A percentile compares a stretch with the other conserved stretches of the same genome.
These are phyloP conservation scores for Felis catus DNA, from an alignment of 2,113 vertebrate genomes.

Conservation along the genomic window F.catus_Fca126_mat1.0 CM031423.1:84421501-84422000, in stretches of 20 bases:
- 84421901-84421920: background rate
- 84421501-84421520: background rate
- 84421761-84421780: background rate
- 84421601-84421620: background rate
- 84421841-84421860: background rate
- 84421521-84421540: background rate
- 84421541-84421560: background rate
- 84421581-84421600: background rate
- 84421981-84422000: background rate
- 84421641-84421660: background rate
- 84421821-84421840: background rate
- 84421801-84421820: background rate
- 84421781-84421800: background rate
- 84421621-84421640: background rate
- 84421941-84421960: background rate
- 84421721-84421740: background rate
- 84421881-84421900: background rate
- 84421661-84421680: background rate
- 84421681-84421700: background rate
- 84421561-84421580: background rate
- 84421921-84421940: background rate
- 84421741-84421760: background rate
- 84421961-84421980: background rate
- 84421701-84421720: background rate
- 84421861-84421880: background rate